Percentiles rank a stretch among this genome's conserved stretches.
Conservation (phyloP, 1,140 invertebrate genomes). For the Drosophila virilis region DNA sequence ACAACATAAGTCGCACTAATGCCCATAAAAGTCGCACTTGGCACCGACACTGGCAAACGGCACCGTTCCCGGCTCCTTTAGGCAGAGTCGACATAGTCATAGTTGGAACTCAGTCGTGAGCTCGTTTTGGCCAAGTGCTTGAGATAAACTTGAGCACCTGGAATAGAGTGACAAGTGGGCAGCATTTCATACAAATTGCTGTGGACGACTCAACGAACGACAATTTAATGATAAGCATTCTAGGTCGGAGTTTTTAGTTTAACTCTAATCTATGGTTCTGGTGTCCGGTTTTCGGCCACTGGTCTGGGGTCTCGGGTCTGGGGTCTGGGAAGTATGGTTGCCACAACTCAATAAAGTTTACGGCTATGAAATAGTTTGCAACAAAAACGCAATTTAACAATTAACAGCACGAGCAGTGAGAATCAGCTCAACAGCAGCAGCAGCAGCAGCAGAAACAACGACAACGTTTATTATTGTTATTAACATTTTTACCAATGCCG, state of each 20-base stretch:
- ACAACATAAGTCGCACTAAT: constrained; percentile 82
- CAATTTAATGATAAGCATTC: constrained; percentile 78
- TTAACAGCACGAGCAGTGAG: constrained; percentile 73
- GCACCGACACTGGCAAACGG: constrained; percentile 16
- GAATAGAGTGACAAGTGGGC: constrained; percentile 81
- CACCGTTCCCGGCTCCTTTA: constrained; percentile 3
- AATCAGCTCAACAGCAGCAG: constrained; percentile 20
- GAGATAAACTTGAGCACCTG: constrained; percentile 76
- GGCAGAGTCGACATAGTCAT: constrained; percentile 11
- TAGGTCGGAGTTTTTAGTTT: constrained; percentile 15
- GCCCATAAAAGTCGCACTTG: constrained; percentile 78
- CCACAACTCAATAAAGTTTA: constrained; percentile 80
- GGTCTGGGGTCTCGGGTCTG: constrained; percentile 1
- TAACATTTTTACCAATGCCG: constrained; percentile 78
- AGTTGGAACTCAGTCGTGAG: constrained; percentile 31
- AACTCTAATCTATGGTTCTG: constrained; percentile 3
- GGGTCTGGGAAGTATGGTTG: constrained; percentile 21
- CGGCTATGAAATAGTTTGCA: constrained; percentile 73
- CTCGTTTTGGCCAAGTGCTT: constrained; percentile 64
- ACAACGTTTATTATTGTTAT: constrained; percentile 79
- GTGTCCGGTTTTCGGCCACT: constrained; percentile 13
- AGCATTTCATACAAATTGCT: constrained; percentile 80
- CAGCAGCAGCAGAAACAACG: constrained; percentile 23
- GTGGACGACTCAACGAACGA: constrained; percentile 58
- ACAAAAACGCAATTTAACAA: constrained; percentile 82